Base-by-base conservation (phyloP, 2,113 vertebrate species). In the Vidua macroura region DNA sequence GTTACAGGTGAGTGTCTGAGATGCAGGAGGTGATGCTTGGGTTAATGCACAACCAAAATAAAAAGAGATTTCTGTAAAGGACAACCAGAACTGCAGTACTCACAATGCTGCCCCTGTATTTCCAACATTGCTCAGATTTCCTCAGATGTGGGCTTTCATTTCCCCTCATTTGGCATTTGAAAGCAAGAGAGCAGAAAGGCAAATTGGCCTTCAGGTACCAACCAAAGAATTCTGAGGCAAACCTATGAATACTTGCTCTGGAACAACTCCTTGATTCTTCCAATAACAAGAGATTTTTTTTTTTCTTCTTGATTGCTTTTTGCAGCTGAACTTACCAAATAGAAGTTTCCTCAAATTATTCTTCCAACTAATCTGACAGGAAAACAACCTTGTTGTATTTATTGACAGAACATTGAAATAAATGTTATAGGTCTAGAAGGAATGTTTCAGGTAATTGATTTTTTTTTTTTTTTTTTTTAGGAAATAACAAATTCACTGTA, bases 401-500 rank as follows among this genome's bases (percentile, higher is more conserved):
- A 99, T 99, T 99, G 98, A 99, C 98, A 98, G 98, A 98, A 98
- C 98, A 98, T 97, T 98, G 98, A 99, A 98, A 99, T 99, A 99
- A 99, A 99, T 98, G 98, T 98, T 98, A 98, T 96, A 98, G 98
- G 96, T 97, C 97, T 98, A 97, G 97, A 98, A 97, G 97, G 97
- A 97, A 97, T 97, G 97, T 98, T 99, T 98, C 97, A 98, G 98
- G 98, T 95, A 97, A 99, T 98, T 98, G 98, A 99, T 98, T 11
- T 2, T 37, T 33, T 98, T 98, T 17, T 96, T 98, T 97, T 97
- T 96, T 98, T 95, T 97, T 97, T 96, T 98, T 94, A 98, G 96
- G 97, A 98, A 97, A 98, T 97, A 98, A 98, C 97, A 98, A 98
- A 98, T 92, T 93, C 96, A 95, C 92, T 97, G 95, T 97, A 96